Conservation (phyloP, 1,140 invertebrate genomes). For the Diachasmimorpha longicaudata region DNA sequence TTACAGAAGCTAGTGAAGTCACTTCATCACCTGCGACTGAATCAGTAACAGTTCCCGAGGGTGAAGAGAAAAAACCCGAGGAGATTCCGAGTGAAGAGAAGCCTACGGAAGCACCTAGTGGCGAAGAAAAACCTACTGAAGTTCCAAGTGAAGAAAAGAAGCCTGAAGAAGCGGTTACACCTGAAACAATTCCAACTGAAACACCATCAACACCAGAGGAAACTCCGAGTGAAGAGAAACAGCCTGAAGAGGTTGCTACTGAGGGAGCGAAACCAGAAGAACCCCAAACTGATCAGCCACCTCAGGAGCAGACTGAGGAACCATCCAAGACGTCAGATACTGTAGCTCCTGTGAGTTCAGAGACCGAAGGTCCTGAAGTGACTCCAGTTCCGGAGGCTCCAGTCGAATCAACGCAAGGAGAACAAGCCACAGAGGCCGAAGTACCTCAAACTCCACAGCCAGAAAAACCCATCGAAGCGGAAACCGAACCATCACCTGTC, state of each 20-base stretch:
- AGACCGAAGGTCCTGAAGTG: slow-evolving; percentile 7
- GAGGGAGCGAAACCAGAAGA: slow-evolving; percentile 1
- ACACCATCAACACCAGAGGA: background rate
- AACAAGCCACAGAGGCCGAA: background rate
- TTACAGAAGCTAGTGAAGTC: background rate
- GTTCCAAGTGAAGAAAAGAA: background rate
- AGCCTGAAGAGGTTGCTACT: slow-evolving; percentile 25
- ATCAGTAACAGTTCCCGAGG: background rate
- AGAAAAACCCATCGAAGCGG: background rate
- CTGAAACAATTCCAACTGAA: background rate
- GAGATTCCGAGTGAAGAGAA: background rate
- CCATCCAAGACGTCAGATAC: background rate
- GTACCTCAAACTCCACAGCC: slow-evolving; percentile 4
- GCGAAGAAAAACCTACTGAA: background rate
- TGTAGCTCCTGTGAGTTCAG: background rate
- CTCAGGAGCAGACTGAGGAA: slow-evolving; percentile 11
- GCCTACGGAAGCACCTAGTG: background rate
- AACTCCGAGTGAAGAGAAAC: background rate
- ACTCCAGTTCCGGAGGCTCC: background rate
- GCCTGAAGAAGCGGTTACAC: background rate
- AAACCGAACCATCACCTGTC: background rate
- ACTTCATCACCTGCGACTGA: background rate
- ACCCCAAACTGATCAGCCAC: background rate
- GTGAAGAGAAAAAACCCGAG: background rate
- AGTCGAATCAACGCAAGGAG: slow-evolving; percentile 3